Base-by-base conservation (phyloP, 2,113 vertebrate genomes). In the Pristiophorus japonicus region DNA sequence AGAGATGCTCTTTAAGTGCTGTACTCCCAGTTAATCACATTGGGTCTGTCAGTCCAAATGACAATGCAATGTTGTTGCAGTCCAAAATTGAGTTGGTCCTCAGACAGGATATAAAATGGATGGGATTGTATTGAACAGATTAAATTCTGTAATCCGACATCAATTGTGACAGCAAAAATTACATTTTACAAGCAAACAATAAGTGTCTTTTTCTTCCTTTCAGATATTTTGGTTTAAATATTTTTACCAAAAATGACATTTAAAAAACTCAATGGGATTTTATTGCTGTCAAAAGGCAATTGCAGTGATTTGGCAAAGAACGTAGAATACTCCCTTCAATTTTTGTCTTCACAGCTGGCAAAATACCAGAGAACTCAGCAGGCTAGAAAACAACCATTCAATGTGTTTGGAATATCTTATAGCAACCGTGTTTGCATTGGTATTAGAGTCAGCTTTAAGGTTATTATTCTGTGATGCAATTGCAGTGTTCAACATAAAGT, bases 181-280 rank as follows among this genome's bases (percentile, higher is more conserved):
- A 34, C 38, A 70, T 47, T 16, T 94, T 51, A 73, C 24, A 47
- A 70, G 27, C 24, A 94, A 94, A 70, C 24, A 51, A 59, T 66
- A 94, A 94, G 7, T 92, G 88, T 38, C 88, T 38, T 63, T 63
- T 63, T 30, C 18, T 34, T 81, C 51, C 88, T 92, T 63, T 42
- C 34, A 92, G 42, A 4, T 65, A 42, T n/a, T 65, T 92, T n/a
- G 2, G 34, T 4, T 91, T 63, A 59, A 90, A 27, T 91, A 59
- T 3, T 63, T 92, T 67, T 66, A 45, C 93, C 42, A 67, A 94
- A 92, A 94, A 94, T 94, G 93, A 94, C 92, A 51, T 67, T 70
- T 94, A 70, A 45, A 65, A 70, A 24, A 66, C 62, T 45, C 4
- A 34, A 3, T 47, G 70, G 66, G 45, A 45, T 45, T 94, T 70